Percentiles rank a stretch among this genome's conserved stretches.
Evolutionary conservation across 2,888 invertebrate genomes (phyloP).

Genomic region (Nephrocerus scutellatus): DNA sequence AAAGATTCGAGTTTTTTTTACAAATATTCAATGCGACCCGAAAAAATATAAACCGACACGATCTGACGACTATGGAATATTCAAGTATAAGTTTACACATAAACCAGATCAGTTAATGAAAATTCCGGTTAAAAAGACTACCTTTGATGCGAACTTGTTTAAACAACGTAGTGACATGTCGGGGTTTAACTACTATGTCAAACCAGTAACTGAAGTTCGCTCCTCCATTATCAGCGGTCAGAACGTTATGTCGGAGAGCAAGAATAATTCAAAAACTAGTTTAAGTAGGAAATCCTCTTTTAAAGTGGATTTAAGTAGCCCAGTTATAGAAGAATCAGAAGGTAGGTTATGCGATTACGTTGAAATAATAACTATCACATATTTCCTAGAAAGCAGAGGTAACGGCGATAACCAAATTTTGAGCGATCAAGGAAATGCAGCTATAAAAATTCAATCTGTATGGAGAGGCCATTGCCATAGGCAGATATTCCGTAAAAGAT

Average conservation of each 20-base stretch:
- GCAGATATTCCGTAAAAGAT: conserved; percentile 24
- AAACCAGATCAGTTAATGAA: conserved; percentile 37
- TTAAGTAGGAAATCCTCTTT: no score
- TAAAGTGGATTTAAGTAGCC: no score
- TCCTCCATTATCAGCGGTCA: no score
- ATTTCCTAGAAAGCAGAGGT: no score
- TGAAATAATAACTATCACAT: no score
- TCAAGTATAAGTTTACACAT: conserved; percentile 35
- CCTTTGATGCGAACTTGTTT: conserved; percentile 34
- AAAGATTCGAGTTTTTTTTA: conserved; percentile 26
- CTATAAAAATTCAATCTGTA: conserved; percentile 30
- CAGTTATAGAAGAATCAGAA: no score
- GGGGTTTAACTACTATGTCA: conserved; percentile 17
- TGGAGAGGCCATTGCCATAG: conserved; percentile 32
- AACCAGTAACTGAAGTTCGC: no score
- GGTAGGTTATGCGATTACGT: no score
- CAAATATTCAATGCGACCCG: conserved; percentile 22
- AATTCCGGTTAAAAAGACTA: conserved; percentile 37
- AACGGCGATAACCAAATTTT: no score
- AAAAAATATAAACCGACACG: conserved; percentile 17
- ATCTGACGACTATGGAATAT: conserved; percentile 12
- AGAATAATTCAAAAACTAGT: no score
- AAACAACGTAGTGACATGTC: conserved; percentile 20
- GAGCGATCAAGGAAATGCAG: no score
- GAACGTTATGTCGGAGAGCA: no score